Base-by-base conservation (phyloP, 1,140 invertebrate species). In the Drosophila pachea region DNA sequence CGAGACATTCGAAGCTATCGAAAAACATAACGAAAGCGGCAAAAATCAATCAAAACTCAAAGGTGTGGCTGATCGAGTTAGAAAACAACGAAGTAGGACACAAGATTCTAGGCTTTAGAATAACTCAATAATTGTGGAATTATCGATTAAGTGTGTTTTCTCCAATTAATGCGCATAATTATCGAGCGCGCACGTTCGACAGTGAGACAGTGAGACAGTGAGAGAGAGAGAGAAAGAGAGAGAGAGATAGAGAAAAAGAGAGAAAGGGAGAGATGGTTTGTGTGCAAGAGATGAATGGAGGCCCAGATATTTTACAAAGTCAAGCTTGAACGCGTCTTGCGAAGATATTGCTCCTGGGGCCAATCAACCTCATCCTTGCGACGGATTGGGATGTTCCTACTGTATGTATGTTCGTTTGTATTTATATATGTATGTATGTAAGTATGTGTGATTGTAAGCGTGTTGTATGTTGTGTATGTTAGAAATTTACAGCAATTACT, bases 401-500 rank as follows among this genome's bases (percentile, higher is more conserved):
- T 54, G 31, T 58, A 45, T 61, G 49, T 36, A 59, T 31, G 47
- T 45, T 9, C 31, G 2, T 49, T 22, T 29, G 45, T 56, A 45
- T 56, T 31, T 71, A 50, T 43, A 35, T 12, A 29, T 45, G 45
- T 64, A 50, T 68, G 48, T 45, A 42, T 45, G 45, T 64, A 50
- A 65, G 48, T 45, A 42, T 36, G 60, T 58, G 38, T 7, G 47
- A 11, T 47, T 16, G 12, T 14, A 7, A 43, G 40, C 9, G 40
- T 43, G 40, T 43, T 14, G 12, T 9, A 22, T 47, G 29, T 4
- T 12, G 35, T 47, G 47, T 47, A 45, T 62, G 33, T 49, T 32
- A 63, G 65, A 81, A 86, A 86, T 81, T 86, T 86, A 86, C 82
- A 86, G 81, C 82, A 86, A 86, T 35, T 86, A 86, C 81, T 86